Conservation (phyloP, 2,888 invertebrate genomes). For the Sarcophaga carnaria region DNA sequence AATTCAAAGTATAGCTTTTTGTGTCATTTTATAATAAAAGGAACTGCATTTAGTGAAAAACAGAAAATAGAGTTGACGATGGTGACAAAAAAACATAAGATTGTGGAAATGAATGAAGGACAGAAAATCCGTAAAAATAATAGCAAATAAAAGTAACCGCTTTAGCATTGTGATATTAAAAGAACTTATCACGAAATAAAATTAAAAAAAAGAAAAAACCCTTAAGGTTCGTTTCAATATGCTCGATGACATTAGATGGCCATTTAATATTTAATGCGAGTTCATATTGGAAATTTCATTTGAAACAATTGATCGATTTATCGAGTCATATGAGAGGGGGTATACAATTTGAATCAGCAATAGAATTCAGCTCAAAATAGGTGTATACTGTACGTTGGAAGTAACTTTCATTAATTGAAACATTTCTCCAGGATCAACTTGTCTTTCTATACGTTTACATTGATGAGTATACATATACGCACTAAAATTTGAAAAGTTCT, state of each 20-base stretch:
- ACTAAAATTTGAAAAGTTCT: too few species aligned
- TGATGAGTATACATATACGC: too few species aligned
- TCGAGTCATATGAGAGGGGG: not conserved
- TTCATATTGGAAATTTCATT: not conserved
- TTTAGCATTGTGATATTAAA: not conserved
- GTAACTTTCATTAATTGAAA: too few species aligned
- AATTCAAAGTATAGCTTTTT: not conserved
- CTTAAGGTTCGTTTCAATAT: conserved; percentile 53
- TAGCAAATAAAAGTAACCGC: not conserved
- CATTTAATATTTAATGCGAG: not conserved
- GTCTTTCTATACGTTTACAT: too few species aligned
- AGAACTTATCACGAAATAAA: conserved; percentile 31
- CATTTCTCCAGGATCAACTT: too few species aligned
- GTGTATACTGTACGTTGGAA: too few species aligned
- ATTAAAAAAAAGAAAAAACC: not conserved
- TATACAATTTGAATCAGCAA: too few species aligned
- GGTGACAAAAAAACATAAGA: not conserved
- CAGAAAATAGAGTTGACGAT: conserved; percentile 23
- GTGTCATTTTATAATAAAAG: conserved; percentile 45
- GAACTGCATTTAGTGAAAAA: conserved; percentile 46
- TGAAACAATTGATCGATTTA: not conserved
- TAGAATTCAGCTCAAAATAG: too few species aligned
- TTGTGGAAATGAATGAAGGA: not conserved
- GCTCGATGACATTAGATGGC: conserved; percentile 5
- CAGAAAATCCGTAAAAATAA: not conserved